Conservation (phyloP, 2,113 vertebrate genomes). For the Nothocercus julius region DNA sequence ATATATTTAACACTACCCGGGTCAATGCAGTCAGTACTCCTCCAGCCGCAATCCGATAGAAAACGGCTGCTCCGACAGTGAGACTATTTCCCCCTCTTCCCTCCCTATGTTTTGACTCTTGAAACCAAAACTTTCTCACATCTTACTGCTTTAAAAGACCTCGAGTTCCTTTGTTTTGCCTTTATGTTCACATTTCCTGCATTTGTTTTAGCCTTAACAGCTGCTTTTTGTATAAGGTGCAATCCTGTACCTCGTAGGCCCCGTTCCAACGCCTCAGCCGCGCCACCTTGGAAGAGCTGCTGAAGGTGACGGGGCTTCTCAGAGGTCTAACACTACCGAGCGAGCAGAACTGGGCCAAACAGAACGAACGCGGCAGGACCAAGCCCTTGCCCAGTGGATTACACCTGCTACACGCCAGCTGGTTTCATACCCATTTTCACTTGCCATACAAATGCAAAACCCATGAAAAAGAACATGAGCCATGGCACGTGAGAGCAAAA, state of each 20-base stretch:
- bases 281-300: background rate
- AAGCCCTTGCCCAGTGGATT: background rate
- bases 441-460: background rate
- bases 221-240: background rate
- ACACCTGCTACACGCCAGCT: background rate
- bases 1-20: conserved; percentile 33
- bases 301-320: background rate
- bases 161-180: conserved; percentile 29
- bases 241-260: background rate
- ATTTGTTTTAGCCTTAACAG: conserved; percentile 61
- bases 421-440: background rate
- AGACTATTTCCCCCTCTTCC: background rate
- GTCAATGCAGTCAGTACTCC: conserved; percentile 15
- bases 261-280: background rate
- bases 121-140: conserved; percentile 2
- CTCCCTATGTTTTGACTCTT: background rate
- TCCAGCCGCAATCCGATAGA: background rate
- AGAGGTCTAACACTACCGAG: background rate
- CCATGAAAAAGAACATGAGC: background rate
- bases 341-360: background rate
- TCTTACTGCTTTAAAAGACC: conserved; percentile 1
- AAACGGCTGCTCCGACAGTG: background rate
- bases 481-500: background rate
- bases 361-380: background rate
- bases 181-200: conserved; percentile 34